Conservation (phyloP, 64 coral and sea anemone genomes). For the Stylophora pistillata region DNA sequence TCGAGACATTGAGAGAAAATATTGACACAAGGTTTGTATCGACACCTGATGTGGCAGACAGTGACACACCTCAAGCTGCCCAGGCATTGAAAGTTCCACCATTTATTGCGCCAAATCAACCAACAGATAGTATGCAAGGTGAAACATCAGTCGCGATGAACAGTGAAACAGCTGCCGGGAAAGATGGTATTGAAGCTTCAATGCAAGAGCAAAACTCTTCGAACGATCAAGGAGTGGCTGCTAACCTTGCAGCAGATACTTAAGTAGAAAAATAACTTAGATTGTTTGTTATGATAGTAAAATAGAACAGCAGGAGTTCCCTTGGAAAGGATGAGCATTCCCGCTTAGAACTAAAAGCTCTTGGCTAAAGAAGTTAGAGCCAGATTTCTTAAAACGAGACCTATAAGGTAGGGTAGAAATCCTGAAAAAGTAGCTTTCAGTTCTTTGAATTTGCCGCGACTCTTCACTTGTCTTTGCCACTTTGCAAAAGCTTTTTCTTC, state of each 20-base stretch:
- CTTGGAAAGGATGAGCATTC: background rate
- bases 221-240: background rate
- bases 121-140: background rate
- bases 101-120: background rate
- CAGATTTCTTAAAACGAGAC: background rate
- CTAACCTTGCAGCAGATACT: background rate
- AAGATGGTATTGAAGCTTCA: background rate
- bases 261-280: background rate
- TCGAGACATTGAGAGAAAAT: slow-evolving; percentile 15
- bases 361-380: background rate
- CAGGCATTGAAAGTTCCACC: background rate
- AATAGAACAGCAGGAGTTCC: background rate
- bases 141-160: background rate
- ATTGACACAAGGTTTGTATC: background rate
- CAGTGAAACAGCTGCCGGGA: background rate
- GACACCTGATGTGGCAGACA: background rate
- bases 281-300: background rate
- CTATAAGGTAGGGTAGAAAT: too few species aligned
- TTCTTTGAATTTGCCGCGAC: too few species aligned
- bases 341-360: background rate
- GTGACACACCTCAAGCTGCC: background rate
- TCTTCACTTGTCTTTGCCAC: too few species aligned
- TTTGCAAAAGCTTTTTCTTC: too few species aligned
- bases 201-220: background rate
- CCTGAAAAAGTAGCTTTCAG: too few species aligned